A percentile compares a stretch with the other conserved stretches of the same genome.
Evolutionary conservation across 2,113 vertebrate species (phyloP).

Genomic region (Thinocorus orbignyianus): DNA sequence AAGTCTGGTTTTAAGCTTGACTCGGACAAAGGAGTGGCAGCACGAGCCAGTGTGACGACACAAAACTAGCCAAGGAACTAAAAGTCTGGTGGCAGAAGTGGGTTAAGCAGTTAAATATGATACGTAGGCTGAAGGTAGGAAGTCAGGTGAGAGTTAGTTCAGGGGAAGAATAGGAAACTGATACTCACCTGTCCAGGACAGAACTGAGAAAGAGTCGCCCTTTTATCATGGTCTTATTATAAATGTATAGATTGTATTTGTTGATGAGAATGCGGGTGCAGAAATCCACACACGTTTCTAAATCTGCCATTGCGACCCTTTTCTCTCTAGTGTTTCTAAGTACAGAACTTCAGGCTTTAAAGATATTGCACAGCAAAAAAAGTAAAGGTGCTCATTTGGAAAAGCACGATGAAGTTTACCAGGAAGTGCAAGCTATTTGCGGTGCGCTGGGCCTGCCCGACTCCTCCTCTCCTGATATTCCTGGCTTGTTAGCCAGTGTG

Average conservation of each 20-base stretch:
- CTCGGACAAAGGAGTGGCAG: neutral
- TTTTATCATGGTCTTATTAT: neutral
- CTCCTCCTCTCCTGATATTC: slow-evolving; percentile 68
- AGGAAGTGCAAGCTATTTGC: slow-evolving; percentile 82
- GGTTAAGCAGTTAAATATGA: neutral
- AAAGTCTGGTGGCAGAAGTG: neutral
- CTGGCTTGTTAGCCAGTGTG: slow-evolving; percentile 74
- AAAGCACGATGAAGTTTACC: slow-evolving; percentile 67
- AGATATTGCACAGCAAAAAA: slow-evolving; percentile 80
- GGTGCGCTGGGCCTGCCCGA: slow-evolving; percentile 78
- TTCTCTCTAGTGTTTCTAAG: slow-evolving; percentile 86
- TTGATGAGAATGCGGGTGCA: neutral
- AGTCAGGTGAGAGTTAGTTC: neutral
- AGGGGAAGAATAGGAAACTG: neutral
- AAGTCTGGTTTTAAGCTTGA: neutral
- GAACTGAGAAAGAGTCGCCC: neutral
- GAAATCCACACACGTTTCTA: neutral
- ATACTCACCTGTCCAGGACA: neutral
- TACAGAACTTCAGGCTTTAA: slow-evolving; percentile 94
- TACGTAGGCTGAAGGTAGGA: neutral
- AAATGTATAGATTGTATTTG: neutral
- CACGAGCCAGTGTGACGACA: neutral
- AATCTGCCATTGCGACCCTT: neutral
- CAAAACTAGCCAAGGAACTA: neutral
- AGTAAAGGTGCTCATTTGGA: slow-evolving; percentile 54